Base-by-base conservation (phyloP, 2,888 invertebrate species). In the Rhagophthalmus giganteus region DNA sequence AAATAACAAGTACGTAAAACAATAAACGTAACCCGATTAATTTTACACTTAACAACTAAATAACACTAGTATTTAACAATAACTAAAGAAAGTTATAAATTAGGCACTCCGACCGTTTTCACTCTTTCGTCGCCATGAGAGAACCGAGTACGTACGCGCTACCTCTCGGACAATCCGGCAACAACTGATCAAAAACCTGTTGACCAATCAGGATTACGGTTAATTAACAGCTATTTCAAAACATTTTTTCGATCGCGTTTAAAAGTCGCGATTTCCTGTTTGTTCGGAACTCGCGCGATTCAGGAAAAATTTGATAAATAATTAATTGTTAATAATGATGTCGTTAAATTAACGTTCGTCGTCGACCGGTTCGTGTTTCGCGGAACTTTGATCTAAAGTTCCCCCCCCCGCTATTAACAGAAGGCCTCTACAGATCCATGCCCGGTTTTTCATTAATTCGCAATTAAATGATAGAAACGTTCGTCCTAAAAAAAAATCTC, bases 71-170 rank as follows among this genome's bases (percentile, higher is more conserved):
- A 38, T 59, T 59, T 59, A 59, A 59, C 50, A 54, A 59, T 47
- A 59, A 59, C 57, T 56, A 57, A 60, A 60, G 52, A 59, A 52
- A 58, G 51, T 54, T 58, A 58, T 44, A 58, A 58, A 58, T 57
- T 58, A 60, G 59, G 57, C 54, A 60, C 57, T 58, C 54, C 44
- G 38, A 51, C 49, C 52, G 54, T 58, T 53, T 55, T 54, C 44
- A 60, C 50, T 45, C 57, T 47, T 50, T 46, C 55, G 59, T 60
- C 62, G 62, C 62, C 62, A 62, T 62, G 58, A 61, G 57, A 58
- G 52, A 41, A 38, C 46, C 40, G 40, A 44, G 15, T 14, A 41
- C 39, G 15, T 37, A 30, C 34, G 54, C 62, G 60, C 60, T 60
- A 59, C 59, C 60, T 60, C 52, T 40, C 59, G 59, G 45, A 37